Evolutionary conservation across 2,113 vertebrate species (phyloP).

Genomic region (Ameiurus melas): DNA sequence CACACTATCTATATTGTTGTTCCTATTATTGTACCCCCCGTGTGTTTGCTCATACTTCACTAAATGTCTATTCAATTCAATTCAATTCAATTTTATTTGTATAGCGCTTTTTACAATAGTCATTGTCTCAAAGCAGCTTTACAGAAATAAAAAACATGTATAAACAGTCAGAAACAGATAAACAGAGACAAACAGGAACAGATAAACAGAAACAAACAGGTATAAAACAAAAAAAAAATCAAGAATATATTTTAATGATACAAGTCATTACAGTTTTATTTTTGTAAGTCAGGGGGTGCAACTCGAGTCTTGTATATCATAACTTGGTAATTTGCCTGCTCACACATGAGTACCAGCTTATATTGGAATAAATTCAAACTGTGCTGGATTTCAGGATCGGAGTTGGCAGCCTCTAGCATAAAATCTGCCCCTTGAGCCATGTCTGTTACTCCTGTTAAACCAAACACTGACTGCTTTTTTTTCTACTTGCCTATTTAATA

Average conservation of each 20-base stretch:
- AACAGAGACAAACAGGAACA: too few relatives aligned
- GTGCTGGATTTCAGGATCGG: neutral
- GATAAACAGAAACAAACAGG: too few relatives aligned
- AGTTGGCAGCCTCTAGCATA: too few relatives aligned
- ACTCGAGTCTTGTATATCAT: neutral
- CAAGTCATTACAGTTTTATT: conserved; percentile 37
- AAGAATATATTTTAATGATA: conserved; percentile 47
- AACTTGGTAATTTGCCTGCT: neutral
- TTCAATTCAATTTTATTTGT: too few relatives aligned
- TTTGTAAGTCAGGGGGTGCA: neutral
- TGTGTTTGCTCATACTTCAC: neutral
- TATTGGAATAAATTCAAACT: neutral
- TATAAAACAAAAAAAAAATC: too few relatives aligned
- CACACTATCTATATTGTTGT: neutral
- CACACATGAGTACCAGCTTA: neutral
- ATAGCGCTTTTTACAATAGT: too few relatives aligned
- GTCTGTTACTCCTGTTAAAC: conserved; percentile 1
- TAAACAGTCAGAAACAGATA: too few relatives aligned
- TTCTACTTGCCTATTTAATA: neutral
- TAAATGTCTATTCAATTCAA: too few relatives aligned
- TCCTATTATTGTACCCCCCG: neutral
- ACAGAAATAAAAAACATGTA: too few relatives aligned
- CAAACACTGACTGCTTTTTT: too few relatives aligned
- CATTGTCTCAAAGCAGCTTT: too few relatives aligned
- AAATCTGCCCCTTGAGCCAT: conserved; percentile 24